Evolutionary conservation across 2,888 invertebrate genomes (phyloP).

Genomic region (Cyclophora albipunctata): DNA sequence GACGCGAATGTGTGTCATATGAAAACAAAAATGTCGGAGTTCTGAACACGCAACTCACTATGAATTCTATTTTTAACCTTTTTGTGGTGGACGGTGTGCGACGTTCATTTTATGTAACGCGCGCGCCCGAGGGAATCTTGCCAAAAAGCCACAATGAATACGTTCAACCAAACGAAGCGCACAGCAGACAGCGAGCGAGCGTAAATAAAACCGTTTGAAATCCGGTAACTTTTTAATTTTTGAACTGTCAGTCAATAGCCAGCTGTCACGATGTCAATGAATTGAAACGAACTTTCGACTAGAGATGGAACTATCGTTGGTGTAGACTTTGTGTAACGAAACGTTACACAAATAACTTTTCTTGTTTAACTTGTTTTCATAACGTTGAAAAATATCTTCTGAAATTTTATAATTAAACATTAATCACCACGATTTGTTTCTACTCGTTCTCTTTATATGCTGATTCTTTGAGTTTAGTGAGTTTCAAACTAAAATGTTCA

Average conservation of each 20-base stretch:
- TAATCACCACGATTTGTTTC: too few species aligned
- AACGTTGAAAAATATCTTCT: too few species aligned
- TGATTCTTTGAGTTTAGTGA: too few species aligned
- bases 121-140: constrained; percentile 64
- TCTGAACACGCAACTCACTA: constrained; percentile 60
- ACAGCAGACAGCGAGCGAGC: constrained; percentile 4
- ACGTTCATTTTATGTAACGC: constrained; percentile 62
- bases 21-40: constrained; percentile 66
- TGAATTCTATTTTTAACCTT: constrained; percentile 68
- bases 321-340: too few species aligned
- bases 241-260: constrained; percentile 34
- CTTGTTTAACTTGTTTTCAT: too few species aligned
- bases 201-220: constrained; percentile 53
- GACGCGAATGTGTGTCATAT: constrained; percentile 62
- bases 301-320: too few species aligned
- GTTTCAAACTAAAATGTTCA: too few species aligned
- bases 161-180: background rate
- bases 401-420: too few species aligned
- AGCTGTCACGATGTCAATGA: background rate
- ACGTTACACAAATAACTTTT: too few species aligned
- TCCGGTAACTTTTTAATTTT: constrained; percentile 53
- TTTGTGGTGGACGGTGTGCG: constrained; percentile 51
- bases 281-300: too few species aligned
- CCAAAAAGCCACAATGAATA: constrained; percentile 49
- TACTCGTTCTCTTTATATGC: too few species aligned